phyloP scores from a whole-genome alignment of 2,113 vertebrate genomes.

The Oryzias woworae region DNA sequence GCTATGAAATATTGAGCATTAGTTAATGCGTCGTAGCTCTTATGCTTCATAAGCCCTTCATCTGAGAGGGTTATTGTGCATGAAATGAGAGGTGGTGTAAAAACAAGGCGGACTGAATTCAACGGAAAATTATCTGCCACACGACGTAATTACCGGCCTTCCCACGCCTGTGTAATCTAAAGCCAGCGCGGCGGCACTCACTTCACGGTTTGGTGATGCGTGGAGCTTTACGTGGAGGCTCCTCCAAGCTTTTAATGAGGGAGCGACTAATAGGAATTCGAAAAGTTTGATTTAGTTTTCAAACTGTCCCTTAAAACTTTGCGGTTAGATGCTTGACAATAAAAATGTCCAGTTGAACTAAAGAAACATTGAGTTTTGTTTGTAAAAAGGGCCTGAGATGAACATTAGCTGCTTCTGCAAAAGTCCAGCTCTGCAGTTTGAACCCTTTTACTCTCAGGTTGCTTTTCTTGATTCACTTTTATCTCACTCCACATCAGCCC shows the following conservation, averaged over 20 bases:
- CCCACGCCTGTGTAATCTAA: slow-evolving; percentile 41
- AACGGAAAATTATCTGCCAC: slow-evolving; percentile 51
- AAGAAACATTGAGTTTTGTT: too few relatives aligned
- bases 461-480: too few relatives aligned
- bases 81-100: slow-evolving; percentile 62
- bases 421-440: too few relatives aligned
- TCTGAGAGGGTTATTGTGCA: slow-evolving; percentile 53
- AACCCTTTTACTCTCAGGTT: too few relatives aligned
- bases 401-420: too few relatives aligned
- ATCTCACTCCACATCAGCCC: too few relatives aligned
- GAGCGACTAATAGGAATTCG: slow-evolving; percentile 23
- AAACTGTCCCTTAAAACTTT: too few relatives aligned
- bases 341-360: too few relatives aligned
- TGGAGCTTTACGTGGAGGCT: slow-evolving; percentile 27
- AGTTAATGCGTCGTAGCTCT: slow-evolving; percentile 27
- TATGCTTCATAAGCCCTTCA: slow-evolving; percentile 25
- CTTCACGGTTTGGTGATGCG: slow-evolving; percentile 22
- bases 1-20: slow-evolving; percentile 46
- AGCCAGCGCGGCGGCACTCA: slow-evolving; percentile 36
- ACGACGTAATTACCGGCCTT: slow-evolving; percentile 43
- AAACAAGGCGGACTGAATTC: slow-evolving; percentile 44
- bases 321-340: too few relatives aligned
- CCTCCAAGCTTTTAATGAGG: slow-evolving; percentile 47
- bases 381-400: too few relatives aligned
- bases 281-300: not conserved